Evolutionary conservation across 1,140 invertebrate species (phyloP).

Genomic region (Antheraea pernyi): DNA sequence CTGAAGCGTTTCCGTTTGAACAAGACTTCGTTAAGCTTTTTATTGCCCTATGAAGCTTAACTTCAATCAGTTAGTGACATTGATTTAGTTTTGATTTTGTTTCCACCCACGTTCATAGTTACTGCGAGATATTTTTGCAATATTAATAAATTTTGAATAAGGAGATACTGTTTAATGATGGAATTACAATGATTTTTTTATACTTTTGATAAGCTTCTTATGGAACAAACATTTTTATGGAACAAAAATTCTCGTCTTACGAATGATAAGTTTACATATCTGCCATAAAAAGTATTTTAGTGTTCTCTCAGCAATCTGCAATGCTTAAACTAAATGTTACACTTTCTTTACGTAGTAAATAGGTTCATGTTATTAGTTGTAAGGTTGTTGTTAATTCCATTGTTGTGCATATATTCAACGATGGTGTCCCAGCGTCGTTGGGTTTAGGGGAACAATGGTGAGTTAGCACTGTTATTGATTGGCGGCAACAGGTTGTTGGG

Average conservation of each 20-base stretch:
- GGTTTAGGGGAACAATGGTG: conserved; percentile 41
- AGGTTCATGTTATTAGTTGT: too few species aligned
- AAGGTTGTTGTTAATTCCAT: not conserved
- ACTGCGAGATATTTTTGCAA: not conserved
- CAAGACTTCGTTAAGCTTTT: conserved; percentile 44
- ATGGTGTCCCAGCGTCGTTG: conserved; percentile 20
- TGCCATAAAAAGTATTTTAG: too few species aligned
- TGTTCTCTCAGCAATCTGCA: too few species aligned
- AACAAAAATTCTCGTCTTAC: too few species aligned
- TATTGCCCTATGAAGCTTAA: conserved; percentile 36
- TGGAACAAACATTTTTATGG: too few species aligned
- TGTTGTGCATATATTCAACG: not conserved
- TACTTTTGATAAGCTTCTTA: not conserved
- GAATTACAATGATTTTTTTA: not conserved
- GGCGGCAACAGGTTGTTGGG: conserved; percentile 67
- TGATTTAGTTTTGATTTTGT: conserved; percentile 35
- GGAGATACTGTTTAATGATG: not conserved
- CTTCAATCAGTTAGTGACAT: conserved; percentile 30
- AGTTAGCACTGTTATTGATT: conserved; percentile 70
- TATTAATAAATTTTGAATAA: not conserved
- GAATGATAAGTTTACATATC: too few species aligned
- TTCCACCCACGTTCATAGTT: not conserved
- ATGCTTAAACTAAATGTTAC: too few species aligned
- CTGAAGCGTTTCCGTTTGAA: conserved; percentile 42
- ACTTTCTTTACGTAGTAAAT: too few species aligned